Percentiles rank a stretch among this genome's conserved stretches.
These are phyloP conservation scores for Manacus vitellinus DNA, from an alignment of 2,113 vertebrate genomes.

Conservation along the genomic window DNA sequence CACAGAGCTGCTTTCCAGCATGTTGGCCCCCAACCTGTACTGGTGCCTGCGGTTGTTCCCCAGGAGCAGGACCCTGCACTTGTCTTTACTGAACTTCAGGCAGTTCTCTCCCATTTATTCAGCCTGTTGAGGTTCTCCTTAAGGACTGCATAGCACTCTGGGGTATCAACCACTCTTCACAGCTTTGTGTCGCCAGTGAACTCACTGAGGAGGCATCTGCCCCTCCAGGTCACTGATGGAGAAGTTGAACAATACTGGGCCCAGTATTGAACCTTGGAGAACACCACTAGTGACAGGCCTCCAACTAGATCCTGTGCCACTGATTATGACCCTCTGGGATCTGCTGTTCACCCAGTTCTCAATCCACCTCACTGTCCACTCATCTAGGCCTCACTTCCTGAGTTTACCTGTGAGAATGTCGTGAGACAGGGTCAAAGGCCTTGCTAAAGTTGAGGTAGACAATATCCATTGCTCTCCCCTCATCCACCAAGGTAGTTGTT, in stretches of 20 bases:
- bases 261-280: not conserved
- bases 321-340: not conserved
- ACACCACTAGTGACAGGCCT: not conserved
- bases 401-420: not conserved
- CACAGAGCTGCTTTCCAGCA: not conserved
- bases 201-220: not conserved
- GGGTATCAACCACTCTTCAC: not conserved
- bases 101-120: not conserved
- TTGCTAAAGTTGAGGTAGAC: not conserved
- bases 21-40: not conserved
- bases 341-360: not conserved
- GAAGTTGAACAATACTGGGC: not conserved
- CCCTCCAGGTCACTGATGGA: not conserved
- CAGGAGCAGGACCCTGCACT: not conserved
- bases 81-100: not conserved
- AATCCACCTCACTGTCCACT: not conserved
- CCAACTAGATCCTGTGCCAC: not conserved
- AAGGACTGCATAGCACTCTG: not conserved
- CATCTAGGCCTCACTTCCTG: not conserved
- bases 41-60: not conserved
- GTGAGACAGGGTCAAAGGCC: not conserved
- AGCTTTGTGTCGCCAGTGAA: not conserved
- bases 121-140: not conserved
- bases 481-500: not conserved
- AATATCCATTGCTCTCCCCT: not conserved